Evolutionary conservation across 2,113 vertebrate species (phyloP).

Genomic region (Laticauda colubrina): DNA sequence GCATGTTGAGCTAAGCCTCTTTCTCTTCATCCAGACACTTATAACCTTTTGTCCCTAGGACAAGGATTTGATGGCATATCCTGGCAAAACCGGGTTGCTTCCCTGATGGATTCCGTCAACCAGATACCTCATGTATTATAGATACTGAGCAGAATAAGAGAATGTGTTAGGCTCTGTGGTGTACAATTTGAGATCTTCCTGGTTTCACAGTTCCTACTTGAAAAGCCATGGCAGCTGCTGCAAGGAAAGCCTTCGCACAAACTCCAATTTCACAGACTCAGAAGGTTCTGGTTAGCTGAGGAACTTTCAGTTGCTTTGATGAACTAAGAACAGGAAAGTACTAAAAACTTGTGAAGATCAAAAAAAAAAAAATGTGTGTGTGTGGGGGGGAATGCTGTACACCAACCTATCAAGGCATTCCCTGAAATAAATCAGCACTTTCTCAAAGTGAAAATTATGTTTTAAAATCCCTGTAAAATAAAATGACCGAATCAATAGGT

Average conservation of each 20-base stretch:
- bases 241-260: not conserved
- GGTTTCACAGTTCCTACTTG: not conserved
- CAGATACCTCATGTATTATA: not conserved
- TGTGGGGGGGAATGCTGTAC: no score
- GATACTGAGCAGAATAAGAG: not conserved
- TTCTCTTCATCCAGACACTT: not conserved
- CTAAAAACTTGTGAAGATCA: not conserved
- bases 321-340: not conserved
- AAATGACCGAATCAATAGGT: not conserved
- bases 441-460: not conserved
- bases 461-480: slow-evolving; percentile 3
- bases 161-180: not conserved
- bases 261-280: slow-evolving; percentile 18
- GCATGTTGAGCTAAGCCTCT: not conserved
- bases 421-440: slow-evolving; percentile 8
- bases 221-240: not conserved
- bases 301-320: not conserved
- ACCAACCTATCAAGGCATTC: not conserved
- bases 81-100: not conserved
- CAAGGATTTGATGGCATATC: not conserved
- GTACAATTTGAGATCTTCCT: not conserved
- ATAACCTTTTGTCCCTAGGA: not conserved
- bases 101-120: not conserved
- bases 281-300: not conserved
- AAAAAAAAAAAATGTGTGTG: not conserved